phyloP scores from a whole-genome alignment of 2,797 vertebrate species.

The Catharus ustulatus region DNA sequence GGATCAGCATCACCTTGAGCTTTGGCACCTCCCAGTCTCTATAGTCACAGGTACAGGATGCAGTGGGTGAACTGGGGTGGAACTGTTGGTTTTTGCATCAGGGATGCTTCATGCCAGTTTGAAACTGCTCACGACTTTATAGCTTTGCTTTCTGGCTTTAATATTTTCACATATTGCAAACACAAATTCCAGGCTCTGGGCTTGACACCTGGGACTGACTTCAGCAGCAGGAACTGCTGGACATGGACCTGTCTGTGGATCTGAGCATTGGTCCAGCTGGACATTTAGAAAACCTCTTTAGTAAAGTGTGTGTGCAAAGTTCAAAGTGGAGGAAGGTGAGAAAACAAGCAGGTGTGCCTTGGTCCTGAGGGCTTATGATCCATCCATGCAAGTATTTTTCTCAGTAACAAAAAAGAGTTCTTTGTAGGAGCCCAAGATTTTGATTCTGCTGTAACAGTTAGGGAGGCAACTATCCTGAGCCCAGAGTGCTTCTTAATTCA shows the following conservation, averaged over 20 bases:
- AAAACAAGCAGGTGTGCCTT: not conserved
- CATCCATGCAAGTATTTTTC: not conserved
- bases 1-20: not conserved
- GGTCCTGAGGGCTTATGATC: not conserved
- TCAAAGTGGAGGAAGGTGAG: not conserved
- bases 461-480: not conserved
- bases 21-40: not conserved
- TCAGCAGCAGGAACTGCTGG: not conserved
- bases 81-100: not conserved
- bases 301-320: not conserved
- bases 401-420: not conserved
- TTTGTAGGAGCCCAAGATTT: not conserved
- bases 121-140: not conserved
- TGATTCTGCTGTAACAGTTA: not conserved
- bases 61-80: not conserved
- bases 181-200: not conserved
- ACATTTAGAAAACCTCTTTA: not conserved
- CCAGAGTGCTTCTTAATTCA: not conserved
- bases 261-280: not conserved
- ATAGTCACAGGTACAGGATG: not conserved
- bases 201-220: not conserved
- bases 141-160: not conserved
- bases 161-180: not conserved
- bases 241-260: not conserved
- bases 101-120: not conserved